Evolutionary conservation across 2,797 vertebrate genomes (phyloP), one percentile per base, ranked within the genome.

Genomic region (Podarcis lilfordi): DNA sequence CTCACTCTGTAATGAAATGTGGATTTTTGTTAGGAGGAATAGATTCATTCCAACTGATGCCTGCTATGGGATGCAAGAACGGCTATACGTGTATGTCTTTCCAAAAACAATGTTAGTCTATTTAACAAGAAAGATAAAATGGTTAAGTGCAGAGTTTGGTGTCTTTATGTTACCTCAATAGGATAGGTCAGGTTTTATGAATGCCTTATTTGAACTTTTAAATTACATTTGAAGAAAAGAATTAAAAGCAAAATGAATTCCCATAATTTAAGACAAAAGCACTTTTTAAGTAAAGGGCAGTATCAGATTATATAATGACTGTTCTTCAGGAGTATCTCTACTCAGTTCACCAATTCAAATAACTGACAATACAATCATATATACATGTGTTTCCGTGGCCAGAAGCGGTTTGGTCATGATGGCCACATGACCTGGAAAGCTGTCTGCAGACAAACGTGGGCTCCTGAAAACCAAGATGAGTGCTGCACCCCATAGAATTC

Each of bases 41-140:
- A n/a, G 0, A 37, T 29, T 80, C 21, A 10, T 61, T 1, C 10
- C 11, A 66, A 86, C 23, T 74, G 55, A 83, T 3, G 0, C 0
- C 0, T 8, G 1, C n/a, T 79, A 37, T 32, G 69, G 64, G 61
- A 80, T 2, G 0, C 27, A 17, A 84, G 27, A 40, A 85, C 9
- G 7, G 6, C 82, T 66, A 74, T 45, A 27, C 8, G 11, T 11
- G 55, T 2, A 55, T 40, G 9, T 35, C 35, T 35, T 80, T 8
- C 50, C 35, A 40, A 6, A 43, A 84, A 75, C 35, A 27, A 68
- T 32, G 3, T 78, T 9, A 61, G 71, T 27, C 35, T 50, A 45
- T 1, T 40, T 74, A 27, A 15, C 40, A 59, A 23, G 13, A 29
- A 25, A 11, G n/a, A 23, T 8, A 23, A 66, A 43, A 50, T 32